These are phyloP conservation scores for Agelas oroides DNA, from an alignment of 37 sponge, comb jelly and placozoan genomes.

Conservation along the genomic window DNA sequence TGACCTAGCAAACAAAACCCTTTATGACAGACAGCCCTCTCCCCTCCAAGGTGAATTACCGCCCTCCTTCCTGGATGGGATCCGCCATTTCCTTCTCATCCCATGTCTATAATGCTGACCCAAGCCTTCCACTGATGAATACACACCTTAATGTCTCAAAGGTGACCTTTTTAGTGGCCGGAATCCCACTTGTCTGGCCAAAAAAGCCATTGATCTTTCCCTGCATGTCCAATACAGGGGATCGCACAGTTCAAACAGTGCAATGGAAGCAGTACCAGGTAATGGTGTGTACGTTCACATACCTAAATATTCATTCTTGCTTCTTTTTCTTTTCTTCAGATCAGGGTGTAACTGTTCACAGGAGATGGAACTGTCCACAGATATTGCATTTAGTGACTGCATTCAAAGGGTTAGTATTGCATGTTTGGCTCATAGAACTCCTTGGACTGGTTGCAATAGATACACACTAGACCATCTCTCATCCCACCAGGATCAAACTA, in stretches of 20 bases:
- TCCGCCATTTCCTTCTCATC: constrained; percentile 28
- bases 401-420: constrained; percentile 6
- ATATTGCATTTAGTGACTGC: constrained; percentile 29
- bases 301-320: background rate
- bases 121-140: constrained; percentile 17
- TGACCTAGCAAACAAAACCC: too few species aligned
- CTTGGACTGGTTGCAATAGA: too few species aligned
- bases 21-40: too few species aligned
- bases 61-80: constrained; percentile 55
- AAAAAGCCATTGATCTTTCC: background rate
- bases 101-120: constrained; percentile 67
- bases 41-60: constrained; percentile 54
- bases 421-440: too few species aligned
- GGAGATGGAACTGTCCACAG: background rate
- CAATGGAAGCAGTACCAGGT: background rate
- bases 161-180: background rate
- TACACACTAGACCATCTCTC: too few species aligned
- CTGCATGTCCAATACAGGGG: background rate
- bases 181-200: too few species aligned
- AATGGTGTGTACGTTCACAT: background rate
- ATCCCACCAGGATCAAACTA: too few species aligned
- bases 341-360: constrained; percentile 7
- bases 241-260: constrained; percentile 13
- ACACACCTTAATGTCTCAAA: constrained; percentile 4
- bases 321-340: background rate